Evolutionary conservation across 2,797 vertebrate genomes (phyloP), one percentile per base, ranked within the genome.

Genomic region (Hydrocynus forskahlii): DNA sequence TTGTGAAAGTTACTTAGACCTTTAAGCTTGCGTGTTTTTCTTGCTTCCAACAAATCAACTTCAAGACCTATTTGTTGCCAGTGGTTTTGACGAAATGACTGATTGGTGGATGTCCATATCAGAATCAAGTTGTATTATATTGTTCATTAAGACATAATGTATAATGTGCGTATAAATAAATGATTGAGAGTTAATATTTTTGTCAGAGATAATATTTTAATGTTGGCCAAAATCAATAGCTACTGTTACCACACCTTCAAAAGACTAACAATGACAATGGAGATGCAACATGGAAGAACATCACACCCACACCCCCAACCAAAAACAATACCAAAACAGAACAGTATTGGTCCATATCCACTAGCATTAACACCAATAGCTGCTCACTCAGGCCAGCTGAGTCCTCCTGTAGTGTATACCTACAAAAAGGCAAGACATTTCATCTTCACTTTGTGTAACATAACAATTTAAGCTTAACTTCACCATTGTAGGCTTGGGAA

Each of bases 371-470:
- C 21, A 71, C 38, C 52, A 55, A 50, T 72, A 68, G 74, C 77
- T 80, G 59, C 68, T 80, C 29, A 48, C 82, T 86, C 85, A 86
- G 85, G 57, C 85, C 85, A 75, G 85, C 85, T 86, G 85, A 86
- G 85, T 38, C 59, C 8, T 4, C 13, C 16, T 40, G 10, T 23
- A 57, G 55, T 45, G 21, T 45, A 2, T 45, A 45, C 68, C 76
- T 69, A 55, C 62, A 52, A 52, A 50, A 57, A 45, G 23, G 21
- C 40, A 78, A 8, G 7, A 68, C 10, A 19, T 13, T 13, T 75
- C 21, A 19, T 63, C 13, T 48, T 10, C 21, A 38, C 68, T 19
- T 29, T 17, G 64, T 60, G 54, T 75, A 23, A 83, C n/a, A 64
- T 67, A 21, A 57, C 17, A 55, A 21, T 40, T 75, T 16, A 21